A percentile compares a stretch with the other conserved stretches of the same genome.
These are phyloP conservation scores for Coptotermes formosanus DNA, from an alignment of 1,140 invertebrate genomes.

Conservation along the genomic window DNA sequence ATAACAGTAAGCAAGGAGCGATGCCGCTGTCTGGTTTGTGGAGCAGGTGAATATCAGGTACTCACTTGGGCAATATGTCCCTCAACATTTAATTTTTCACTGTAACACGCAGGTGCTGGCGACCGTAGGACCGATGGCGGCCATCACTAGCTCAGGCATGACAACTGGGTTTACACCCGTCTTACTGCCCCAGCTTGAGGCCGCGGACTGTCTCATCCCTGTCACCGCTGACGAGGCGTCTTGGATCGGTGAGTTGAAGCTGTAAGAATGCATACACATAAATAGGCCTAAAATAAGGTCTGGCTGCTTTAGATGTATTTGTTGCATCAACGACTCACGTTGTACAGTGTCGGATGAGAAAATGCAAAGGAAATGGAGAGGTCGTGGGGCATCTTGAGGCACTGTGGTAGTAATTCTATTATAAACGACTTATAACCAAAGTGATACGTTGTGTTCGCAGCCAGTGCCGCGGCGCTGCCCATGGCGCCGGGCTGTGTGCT, in stretches of 20 bases:
- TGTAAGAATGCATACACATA: no score
- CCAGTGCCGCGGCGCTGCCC: conserved; percentile 57
- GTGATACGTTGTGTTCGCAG: conserved; percentile 43
- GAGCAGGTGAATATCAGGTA: no score
- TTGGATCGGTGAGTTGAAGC: conserved; percentile 57
- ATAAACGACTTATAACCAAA: no score
- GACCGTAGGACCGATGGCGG: conserved; percentile 54
- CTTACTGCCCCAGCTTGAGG: conserved; percentile 58
- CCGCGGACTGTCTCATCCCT: conserved; percentile 45
- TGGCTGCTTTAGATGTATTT: background rate
- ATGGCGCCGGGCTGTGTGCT: conserved; percentile 60
- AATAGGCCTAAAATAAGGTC: background rate
- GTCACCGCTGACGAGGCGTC: conserved; percentile 53
- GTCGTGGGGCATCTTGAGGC: no score
- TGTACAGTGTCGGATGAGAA: no score
- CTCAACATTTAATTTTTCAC: background rate
- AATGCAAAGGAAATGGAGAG: no score
- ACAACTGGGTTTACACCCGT: conserved; percentile 62
- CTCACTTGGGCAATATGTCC: no score
- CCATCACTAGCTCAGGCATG: conserved; percentile 55
- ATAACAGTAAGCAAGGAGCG: no score
- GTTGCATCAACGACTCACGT: background rate
- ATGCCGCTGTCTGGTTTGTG: no score
- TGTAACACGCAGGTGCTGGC: conserved; percentile 50
- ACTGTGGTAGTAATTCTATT: no score